Evolutionary conservation across 2,113 vertebrate species (phyloP).

Genomic region (Toxotes jaculatrix): DNA sequence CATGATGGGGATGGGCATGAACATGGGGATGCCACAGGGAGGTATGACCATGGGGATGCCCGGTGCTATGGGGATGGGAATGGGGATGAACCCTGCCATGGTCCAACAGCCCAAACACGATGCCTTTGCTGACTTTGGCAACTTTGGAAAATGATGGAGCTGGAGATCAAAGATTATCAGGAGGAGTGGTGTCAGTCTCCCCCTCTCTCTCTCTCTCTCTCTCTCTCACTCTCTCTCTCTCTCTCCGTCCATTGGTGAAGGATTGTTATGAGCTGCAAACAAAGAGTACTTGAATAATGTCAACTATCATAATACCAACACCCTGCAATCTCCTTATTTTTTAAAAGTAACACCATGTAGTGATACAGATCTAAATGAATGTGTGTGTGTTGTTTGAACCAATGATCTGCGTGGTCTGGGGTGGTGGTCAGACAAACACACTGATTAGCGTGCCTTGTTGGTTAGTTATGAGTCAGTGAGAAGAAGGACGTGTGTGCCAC

Average conservation of each 20-base stretch:
- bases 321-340: conserved; percentile 68
- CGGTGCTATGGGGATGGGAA: conserved; percentile 80
- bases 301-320: conserved; percentile 70
- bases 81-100: conserved; percentile 87
- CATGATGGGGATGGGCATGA: conserved; percentile 91
- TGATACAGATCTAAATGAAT: conserved; percentile 63
- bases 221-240: conserved; percentile 42
- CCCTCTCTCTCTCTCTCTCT: conserved; percentile 41
- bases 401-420: conserved; percentile 65
- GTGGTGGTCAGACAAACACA: conserved; percentile 39
- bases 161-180: conserved; percentile 64
- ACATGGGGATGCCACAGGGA: conserved; percentile 85
- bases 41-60: conserved; percentile 90
- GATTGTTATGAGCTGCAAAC: conserved; percentile 92
- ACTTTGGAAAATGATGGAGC: conserved; percentile 95
- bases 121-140: conserved; percentile 98
- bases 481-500: conserved; percentile 48
- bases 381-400: conserved; percentile 68
- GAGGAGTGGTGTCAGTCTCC: conserved; percentile 50
- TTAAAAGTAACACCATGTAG: conserved; percentile 51
- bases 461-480: conserved; percentile 21
- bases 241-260: conserved; percentile 85
- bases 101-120: conserved; percentile 93
- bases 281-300: conserved; percentile 87
- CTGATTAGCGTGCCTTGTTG: conserved; percentile 36